These are phyloP conservation scores for Andrena chrysosceles DNA, from an alignment of 2,888 invertebrate genomes.

Conservation along the genomic window DNA sequence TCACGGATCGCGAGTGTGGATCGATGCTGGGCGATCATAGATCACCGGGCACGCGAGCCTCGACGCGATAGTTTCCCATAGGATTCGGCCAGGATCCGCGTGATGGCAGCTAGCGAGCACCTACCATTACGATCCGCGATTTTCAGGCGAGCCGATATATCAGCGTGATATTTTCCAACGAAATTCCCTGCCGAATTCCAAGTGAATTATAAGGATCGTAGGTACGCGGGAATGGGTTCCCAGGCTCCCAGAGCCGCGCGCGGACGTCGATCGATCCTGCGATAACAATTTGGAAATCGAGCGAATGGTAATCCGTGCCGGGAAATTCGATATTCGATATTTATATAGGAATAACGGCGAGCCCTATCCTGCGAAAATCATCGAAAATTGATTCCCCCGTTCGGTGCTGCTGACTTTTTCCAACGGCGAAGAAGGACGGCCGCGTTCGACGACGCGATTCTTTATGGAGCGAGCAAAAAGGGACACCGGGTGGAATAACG, in stretches of 20 bases:
- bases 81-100: slow-evolving; percentile 12
- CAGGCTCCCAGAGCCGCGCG: not conserved
- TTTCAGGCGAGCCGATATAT: slow-evolving; percentile 28
- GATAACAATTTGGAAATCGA: slow-evolving; percentile 42
- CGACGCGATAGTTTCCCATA: slow-evolving; percentile 5
- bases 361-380: not conserved
- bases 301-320: slow-evolving; percentile 33
- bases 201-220: slow-evolving; percentile 55
- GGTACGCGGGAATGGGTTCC: slow-evolving; percentile 17
- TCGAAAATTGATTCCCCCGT: not conserved
- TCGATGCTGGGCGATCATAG: slow-evolving; percentile 13
- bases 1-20: not conserved
- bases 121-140: slow-evolving; percentile 32
- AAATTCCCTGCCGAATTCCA: slow-evolving; percentile 39
- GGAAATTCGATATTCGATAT: slow-evolving; percentile 43
- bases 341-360: not conserved
- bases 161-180: slow-evolving; percentile 36
- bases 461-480: not conserved
- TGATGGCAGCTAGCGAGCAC: not conserved
- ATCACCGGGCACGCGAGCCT: slow-evolving; percentile 13
- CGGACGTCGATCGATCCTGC: slow-evolving; percentile 28
- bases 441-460: not conserved
- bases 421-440: not conserved
- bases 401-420: not conserved
- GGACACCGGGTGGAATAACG: slow-evolving; percentile 14